Conservation (phyloP, 2,797 vertebrate genomes). For the Sylvia borin region DNA sequence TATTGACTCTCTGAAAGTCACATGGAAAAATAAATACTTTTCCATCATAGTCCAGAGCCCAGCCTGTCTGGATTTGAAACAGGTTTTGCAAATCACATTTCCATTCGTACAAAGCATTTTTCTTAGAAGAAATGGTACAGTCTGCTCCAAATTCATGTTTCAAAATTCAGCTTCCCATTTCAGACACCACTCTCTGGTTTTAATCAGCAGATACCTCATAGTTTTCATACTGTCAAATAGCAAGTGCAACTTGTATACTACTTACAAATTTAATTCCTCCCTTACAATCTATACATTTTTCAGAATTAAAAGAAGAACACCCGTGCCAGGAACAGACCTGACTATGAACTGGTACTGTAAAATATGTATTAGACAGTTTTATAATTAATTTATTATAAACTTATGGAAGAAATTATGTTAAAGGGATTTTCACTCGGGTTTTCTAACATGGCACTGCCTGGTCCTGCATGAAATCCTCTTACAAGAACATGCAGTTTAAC, state of each 20-base stretch:
- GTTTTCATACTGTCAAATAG: neutral
- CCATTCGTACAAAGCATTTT: neutral
- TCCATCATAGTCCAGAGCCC: neutral
- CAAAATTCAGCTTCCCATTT: neutral
- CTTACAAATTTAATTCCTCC: neutral
- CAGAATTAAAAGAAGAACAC: neutral
- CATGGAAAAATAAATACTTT: slow-evolving; percentile 28
- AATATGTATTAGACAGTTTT: neutral
- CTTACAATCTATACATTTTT: neutral
- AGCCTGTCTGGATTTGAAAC: neutral
- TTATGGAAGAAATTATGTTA: neutral
- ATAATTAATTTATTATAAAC: neutral
- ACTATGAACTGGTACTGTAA: neutral
- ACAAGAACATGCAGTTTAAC: neutral
- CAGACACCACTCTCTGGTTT: neutral
- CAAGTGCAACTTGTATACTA: neutral
- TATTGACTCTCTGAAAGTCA: slow-evolving; percentile 14
- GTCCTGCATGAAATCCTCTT: neutral
- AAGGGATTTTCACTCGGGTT: neutral
- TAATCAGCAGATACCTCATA: neutral
- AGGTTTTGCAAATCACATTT: neutral
- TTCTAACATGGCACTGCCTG: neutral
- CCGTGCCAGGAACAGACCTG: neutral
- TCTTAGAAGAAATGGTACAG: neutral
- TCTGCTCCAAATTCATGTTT: neutral